phyloP scores from a whole-genome alignment of 1,140 invertebrate species.

The Oryzaephilus surinamensis region DNA sequence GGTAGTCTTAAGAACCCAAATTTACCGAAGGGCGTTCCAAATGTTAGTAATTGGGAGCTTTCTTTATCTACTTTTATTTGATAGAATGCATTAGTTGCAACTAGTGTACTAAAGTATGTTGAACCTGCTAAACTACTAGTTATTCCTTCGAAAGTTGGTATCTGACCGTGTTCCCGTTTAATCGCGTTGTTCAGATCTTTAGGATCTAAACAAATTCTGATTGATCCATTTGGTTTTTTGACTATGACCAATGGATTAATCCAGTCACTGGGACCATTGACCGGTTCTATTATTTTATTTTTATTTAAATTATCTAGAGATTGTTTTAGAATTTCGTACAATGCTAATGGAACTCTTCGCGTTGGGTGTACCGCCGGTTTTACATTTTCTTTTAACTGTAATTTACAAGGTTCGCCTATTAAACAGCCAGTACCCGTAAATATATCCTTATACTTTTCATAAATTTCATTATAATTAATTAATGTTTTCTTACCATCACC shows the following conservation, averaged over 20 bases:
- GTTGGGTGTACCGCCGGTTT: conserved; percentile 14
- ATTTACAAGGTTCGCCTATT: not conserved
- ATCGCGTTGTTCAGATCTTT: conserved; percentile 9
- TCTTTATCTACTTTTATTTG: conserved; percentile 2
- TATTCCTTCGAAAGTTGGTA: not conserved
- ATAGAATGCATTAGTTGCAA: not conserved
- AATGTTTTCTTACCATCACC: no score
- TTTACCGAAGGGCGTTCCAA: conserved; percentile 6
- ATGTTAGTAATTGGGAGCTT: not conserved
- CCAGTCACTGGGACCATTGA: conserved; percentile 32
- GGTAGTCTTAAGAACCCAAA: conserved; percentile 8
- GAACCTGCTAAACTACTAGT: conserved; percentile 8
- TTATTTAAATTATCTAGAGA: conserved; percentile 21
- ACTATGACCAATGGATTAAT: conserved; percentile 18
- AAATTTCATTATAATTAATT: no score
- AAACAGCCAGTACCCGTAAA: conserved; percentile 1
- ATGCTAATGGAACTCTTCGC: conserved; percentile 20
- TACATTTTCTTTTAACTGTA: not conserved
- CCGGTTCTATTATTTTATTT: conserved; percentile 23
- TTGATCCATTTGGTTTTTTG: conserved; percentile 5
- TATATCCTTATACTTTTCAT: conserved; percentile 4
- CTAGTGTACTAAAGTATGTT: conserved; percentile 2
- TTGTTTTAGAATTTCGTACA: conserved; percentile 21
- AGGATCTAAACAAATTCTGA: conserved; percentile 10
- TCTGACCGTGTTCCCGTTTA: conserved; percentile 1